A percentile compares a stretch with the other conserved stretches of the same genome.
These are phyloP conservation scores for Epinephelus moara DNA, from an alignment of 2,113 vertebrate genomes.

Conservation along the genomic window DNA sequence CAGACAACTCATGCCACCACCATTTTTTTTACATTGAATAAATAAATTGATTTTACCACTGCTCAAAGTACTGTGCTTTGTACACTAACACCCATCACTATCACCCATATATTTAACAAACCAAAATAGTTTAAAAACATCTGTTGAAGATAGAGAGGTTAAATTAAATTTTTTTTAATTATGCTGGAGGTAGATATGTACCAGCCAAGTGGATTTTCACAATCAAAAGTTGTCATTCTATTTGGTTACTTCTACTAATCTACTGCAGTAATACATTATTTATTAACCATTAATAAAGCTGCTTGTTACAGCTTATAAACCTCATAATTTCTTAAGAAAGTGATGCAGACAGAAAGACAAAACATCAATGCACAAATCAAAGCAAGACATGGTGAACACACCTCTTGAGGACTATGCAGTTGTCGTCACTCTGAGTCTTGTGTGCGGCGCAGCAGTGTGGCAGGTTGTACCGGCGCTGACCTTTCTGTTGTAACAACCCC, in stretches of 20 bases:
- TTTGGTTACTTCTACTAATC: neutral
- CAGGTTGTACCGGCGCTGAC: constrained; percentile 75
- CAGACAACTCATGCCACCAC: neutral
- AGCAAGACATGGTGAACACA: neutral
- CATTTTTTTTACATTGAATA: too few relatives aligned
- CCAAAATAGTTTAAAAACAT: neutral
- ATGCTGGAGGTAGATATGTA: neutral
- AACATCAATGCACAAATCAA: neutral
- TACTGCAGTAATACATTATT: neutral
- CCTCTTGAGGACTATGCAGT: constrained; percentile 4
- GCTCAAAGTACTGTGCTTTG: neutral
- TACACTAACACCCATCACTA: too few relatives aligned
- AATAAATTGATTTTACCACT: too few relatives aligned
- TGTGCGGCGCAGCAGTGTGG: constrained; percentile 41
- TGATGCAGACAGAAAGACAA: neutral
- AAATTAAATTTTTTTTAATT: neutral
- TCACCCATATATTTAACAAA: neutral
- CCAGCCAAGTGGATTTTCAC: neutral
- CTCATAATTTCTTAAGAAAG: neutral
- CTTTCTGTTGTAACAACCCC: constrained; percentile 79
- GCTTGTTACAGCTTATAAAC: neutral
- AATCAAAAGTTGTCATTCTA: neutral
- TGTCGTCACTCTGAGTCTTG: constrained; percentile 28
- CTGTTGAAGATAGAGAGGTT: neutral
- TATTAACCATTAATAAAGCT: neutral